Base-by-base conservation (phyloP, 1,140 invertebrate species). In the Lucilia cuprina region DNA sequence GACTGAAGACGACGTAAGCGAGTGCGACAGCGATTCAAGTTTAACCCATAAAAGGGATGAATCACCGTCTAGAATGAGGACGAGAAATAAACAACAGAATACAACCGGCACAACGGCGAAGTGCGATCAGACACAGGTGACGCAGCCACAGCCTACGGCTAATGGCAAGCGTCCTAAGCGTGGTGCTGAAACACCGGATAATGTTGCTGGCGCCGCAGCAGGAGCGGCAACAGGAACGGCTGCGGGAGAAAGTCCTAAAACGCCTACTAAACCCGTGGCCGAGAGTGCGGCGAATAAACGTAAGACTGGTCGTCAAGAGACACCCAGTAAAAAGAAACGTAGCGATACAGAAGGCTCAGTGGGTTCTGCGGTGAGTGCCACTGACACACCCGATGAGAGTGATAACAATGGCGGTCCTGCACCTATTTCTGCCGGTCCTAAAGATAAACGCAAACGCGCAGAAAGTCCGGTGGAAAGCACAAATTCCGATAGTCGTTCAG, bases 21-120 rank as follows among this genome's bases (percentile, higher is more conserved):
- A 98, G 90, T 97, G 98, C 91, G 98, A 98, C 92, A 98, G 96
- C 90, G 97, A 97, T 92, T 97, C 96, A 84, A 93, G 96, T 86
- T 95, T 96, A 86, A 93, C 92, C 70, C 93, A 93, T 85, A 93
- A 93, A 89, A 91, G 90, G 85, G 96, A 96, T 88, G 94, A 94
- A 88, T 96, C 95, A 91, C 95, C 96, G 77, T 96, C 96, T 89
- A 94, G 96, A 91, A 97, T 97, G 95, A 94, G 96, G 89, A 97
- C 96, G 55, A 93, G 96, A 86, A 97, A 97, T 87, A 96, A 97
- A 92, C 94, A 92, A 85, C 89, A 90, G 85, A 88, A 88, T 34
- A 88, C 85, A 85, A 88, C 87, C 30, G 77, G 41, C 12, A 21
- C 41, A n/a, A 55, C 50, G 12, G 77, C 41, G 17, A 80, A 80